Evolutionary conservation across 1,140 invertebrate species (phyloP), one percentile per base, ranked within the genome.

Genomic region (Drosophila persimilis): DNA sequence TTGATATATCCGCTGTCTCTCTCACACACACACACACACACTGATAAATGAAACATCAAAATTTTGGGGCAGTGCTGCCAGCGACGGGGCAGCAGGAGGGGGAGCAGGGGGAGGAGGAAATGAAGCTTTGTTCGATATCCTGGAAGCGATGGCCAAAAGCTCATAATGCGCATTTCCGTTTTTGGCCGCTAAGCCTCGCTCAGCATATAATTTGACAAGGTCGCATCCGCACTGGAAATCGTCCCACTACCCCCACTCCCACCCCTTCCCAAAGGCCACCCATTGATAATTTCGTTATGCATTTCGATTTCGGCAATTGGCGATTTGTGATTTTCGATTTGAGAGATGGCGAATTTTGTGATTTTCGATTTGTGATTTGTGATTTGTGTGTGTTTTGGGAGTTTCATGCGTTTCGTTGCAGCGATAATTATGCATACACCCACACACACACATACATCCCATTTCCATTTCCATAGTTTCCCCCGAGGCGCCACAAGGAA

Each of bases 191-290:
- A 85, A 85, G 77, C 77, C 53, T 9, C 35, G 78, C 60, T 86
- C 75, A 86, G 81, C 81, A 63, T 81, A 81, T 85, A 86, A 88
- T 86, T 86, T 80, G 77, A 48, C 81, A 86, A 86, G 81, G 81
- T 86, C 81, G 63, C 48, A 48, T 56, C 52, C 29, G 11, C 43
- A 39, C 3, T 39, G 35, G 15, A 13, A 2, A 0, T 13, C 20
- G 39, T 1, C 26, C 20, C 17, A 2, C 2, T 13, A 22, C 31
- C 0, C 9, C 24, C 8, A 15, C 17, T 3, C 6, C 17, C 2
- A 3, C 35, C 29, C 13, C 31, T 6, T 15, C 24, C 9, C 20
- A 15, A 13, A 53, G 7, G 29, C 0, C 0, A 46, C 55, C 51
- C 63, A 47, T 67, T 59, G 62, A 76, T 88, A 78, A 86, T 81